A percentile compares a stretch with the other conserved stretches of the same genome.
Conservation (phyloP, 2,113 vertebrate genomes). For the Erythrocercus mccallii region DNA sequence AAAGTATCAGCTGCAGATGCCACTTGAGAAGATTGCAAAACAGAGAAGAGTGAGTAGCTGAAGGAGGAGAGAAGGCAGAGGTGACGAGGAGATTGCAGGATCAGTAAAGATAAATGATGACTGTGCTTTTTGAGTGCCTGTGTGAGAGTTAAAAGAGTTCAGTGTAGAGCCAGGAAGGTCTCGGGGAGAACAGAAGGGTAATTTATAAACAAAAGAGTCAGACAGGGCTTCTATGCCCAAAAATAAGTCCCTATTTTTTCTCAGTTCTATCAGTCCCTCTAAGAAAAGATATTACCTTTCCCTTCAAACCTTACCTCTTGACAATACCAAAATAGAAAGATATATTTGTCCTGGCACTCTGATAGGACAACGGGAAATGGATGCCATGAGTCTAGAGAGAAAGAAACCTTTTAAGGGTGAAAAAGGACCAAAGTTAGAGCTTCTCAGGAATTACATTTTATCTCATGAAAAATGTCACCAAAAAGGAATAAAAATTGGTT, state of each 20-base stretch:
- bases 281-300: slow-evolving; percentile 44
- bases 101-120: slow-evolving; percentile 58
- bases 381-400: slow-evolving; percentile 33
- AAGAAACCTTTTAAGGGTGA: slow-evolving; percentile 47
- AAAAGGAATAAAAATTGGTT: slow-evolving; percentile 38
- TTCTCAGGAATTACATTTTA: slow-evolving; percentile 46
- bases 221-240: neutral
- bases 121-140: slow-evolving; percentile 1
- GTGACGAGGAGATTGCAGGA: neutral
- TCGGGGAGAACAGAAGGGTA: slow-evolving; percentile 54
- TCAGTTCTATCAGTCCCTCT: neutral
- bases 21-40: slow-evolving; percentile 29
- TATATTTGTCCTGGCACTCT: slow-evolving; percentile 45
- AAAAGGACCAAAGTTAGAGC: slow-evolving; percentile 8
- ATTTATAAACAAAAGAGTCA: slow-evolving; percentile 68
- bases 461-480: slow-evolving; percentile 39
- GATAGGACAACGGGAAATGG: slow-evolving; percentile 57
- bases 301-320: slow-evolving; percentile 31
- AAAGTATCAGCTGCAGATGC: slow-evolving; percentile 31
- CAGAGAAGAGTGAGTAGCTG: neutral
- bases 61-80: slow-evolving; percentile 30
- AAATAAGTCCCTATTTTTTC: neutral
- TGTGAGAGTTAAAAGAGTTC: slow-evolving; percentile 15
- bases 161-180: slow-evolving; percentile 19
- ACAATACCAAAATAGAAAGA: slow-evolving; percentile 63